These are phyloP conservation scores for Arothron firmamentum DNA, from an alignment of 2,113 vertebrate species.

Conservation along the genomic window DNA sequence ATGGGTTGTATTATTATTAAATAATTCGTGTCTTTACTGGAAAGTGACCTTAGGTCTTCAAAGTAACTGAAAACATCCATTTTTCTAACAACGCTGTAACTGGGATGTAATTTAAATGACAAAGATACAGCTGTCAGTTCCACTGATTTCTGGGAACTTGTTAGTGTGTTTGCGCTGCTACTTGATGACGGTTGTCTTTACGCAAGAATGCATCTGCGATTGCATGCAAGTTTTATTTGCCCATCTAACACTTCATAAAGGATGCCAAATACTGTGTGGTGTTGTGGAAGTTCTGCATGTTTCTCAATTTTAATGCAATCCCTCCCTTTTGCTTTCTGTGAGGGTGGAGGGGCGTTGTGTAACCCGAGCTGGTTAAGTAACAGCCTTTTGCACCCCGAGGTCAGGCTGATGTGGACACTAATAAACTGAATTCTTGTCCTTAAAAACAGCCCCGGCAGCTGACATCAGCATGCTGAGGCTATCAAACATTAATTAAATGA, in stretches of 20 bases:
- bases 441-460: conserved; percentile 19
- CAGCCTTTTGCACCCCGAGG: conserved; percentile 58
- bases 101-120: too few species aligned
- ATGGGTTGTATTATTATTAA: too few species aligned
- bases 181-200: too few species aligned
- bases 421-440: conserved; percentile 48
- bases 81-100: too few species aligned
- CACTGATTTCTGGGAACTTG: too few species aligned
- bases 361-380: conserved; percentile 61
- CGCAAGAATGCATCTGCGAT: too few species aligned
- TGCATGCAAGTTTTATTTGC: conserved; percentile 22
- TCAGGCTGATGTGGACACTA: conserved; percentile 62
- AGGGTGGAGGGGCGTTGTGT: conserved; percentile 31
- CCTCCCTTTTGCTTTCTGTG: conserved; percentile 24
- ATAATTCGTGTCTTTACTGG: too few species aligned
- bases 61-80: too few species aligned
- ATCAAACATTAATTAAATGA: neutral
- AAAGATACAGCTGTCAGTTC: too few species aligned
- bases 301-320: conserved; percentile 19
- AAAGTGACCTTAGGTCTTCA: too few species aligned
- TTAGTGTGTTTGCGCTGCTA: too few species aligned
- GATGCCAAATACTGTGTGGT: conserved; percentile 44
- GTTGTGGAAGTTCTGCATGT: conserved; percentile 21
- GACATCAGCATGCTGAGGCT: neutral
- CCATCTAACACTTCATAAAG: conserved; percentile 28